A percentile compares a stretch with the other conserved stretches of the same genome.
Conservation (phyloP, 2,888 invertebrate genomes). For the Hoplodrina blanda region DNA sequence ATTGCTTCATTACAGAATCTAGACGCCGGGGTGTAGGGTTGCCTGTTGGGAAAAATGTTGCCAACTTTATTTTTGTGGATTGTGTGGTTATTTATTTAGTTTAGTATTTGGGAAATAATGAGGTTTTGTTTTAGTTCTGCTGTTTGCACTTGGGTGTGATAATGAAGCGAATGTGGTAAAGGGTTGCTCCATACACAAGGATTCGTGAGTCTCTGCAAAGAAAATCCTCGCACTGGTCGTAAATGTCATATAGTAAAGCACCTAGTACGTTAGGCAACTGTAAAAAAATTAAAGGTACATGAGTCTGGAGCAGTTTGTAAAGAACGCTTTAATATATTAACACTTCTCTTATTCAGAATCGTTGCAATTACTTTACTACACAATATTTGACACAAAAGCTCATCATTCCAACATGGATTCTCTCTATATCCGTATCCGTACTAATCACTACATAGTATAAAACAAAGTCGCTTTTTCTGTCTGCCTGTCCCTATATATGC, state of each 20-base stretch:
- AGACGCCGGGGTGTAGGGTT: constrained; percentile 88
- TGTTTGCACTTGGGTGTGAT: constrained; percentile 37
- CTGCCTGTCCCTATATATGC: no score
- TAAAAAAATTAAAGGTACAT: no score
- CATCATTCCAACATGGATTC: no score
- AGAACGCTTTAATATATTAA: not conserved
- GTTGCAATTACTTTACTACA: no score
- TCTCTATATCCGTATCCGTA: no score
- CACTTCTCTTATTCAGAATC: no score
- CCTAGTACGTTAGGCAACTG: no score
- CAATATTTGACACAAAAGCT: no score
- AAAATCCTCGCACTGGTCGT: not conserved
- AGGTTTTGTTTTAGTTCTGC: constrained; percentile 51
- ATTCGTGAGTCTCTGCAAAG: not conserved
- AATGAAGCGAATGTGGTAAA: constrained; percentile 27
- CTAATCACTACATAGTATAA: no score
- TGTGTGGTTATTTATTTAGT: constrained; percentile 65
- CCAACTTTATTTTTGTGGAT: constrained; percentile 59
- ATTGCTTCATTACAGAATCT: constrained; percentile 91
- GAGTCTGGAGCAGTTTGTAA: not conserved
- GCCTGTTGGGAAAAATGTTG: constrained; percentile 79
- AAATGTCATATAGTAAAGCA: not conserved
- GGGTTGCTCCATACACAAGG: not conserved
- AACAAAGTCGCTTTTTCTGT: no score
- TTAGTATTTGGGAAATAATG: constrained; percentile 50